Evolutionary conservation across 2,797 vertebrate species (phyloP).

Genomic region (Eupleurogrammus muticus): DNA sequence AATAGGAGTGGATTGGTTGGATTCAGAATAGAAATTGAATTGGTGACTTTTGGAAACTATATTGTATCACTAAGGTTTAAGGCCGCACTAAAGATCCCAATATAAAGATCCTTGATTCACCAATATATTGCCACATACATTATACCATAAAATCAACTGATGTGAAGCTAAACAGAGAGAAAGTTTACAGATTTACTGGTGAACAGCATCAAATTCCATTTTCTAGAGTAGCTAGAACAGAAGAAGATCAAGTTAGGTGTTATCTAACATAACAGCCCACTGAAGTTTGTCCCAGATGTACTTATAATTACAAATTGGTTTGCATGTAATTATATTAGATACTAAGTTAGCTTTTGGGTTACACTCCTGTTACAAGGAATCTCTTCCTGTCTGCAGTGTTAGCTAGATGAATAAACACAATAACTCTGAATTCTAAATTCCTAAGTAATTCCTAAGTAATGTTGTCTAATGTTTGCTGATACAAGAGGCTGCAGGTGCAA

Average conservation of each 20-base stretch:
- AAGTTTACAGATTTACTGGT: constrained; percentile 8
- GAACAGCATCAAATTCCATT: constrained; percentile 26
- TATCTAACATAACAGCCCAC: constrained; percentile 17
- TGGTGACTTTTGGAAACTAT: neutral
- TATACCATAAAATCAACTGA: constrained; percentile 20
- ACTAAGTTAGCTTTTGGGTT: constrained; percentile 13
- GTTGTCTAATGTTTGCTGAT: constrained; percentile 21
- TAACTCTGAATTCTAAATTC: constrained; percentile 21
- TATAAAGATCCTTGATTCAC: constrained; percentile 3
- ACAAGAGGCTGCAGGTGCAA: constrained; percentile 46
- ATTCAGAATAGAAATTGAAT: neutral
- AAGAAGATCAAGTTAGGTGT: constrained; percentile 12
- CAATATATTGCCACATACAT: constrained; percentile 27
- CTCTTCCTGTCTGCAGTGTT: constrained; percentile 2
- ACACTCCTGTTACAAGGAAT: constrained; percentile 1
- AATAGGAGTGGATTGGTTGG: neutral
- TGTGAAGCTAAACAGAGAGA: constrained; percentile 15
- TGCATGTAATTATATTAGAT: constrained; percentile 8
- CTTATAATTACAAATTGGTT: constrained; percentile 15
- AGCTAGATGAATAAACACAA: constrained; percentile 18
- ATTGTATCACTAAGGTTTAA: neutral
- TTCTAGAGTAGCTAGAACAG: constrained; percentile 8
- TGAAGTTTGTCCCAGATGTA: neutral
- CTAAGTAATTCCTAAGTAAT: constrained; percentile 52
- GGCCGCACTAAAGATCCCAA: constrained; percentile 53